Base-by-base conservation (phyloP, 2,113 vertebrate species). In the Plecotus auritus region DNA sequence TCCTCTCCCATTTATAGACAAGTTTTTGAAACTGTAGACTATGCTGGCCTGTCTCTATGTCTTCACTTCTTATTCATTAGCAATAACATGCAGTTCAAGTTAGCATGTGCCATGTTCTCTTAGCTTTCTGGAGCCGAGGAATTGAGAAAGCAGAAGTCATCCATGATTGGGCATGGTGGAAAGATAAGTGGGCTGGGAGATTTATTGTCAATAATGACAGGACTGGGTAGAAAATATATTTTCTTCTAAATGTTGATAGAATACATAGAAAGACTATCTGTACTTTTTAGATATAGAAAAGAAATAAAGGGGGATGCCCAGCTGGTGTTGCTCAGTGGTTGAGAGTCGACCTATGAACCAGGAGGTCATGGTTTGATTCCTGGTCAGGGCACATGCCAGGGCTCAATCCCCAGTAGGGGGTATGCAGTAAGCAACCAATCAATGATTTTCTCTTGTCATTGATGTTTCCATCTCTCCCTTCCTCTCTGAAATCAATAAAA, bases 221-320 rank as follows among this genome's bases (percentile, higher is more conserved):
- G 28, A 93, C 28, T 70, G 28, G 0, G 2, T 81, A 64, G 72
- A 89, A 94, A 82, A 83, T 86, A 42, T 14, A 61, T 84, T 94
- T 96, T 96, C 51, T 92, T 84, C 42, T 76, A 92, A 95, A 77
- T 95, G 7, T 47, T 97, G 12, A 32, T 84, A 66, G 47, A 93
- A 37, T 28, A 59, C 32, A 80, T 59, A 89, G 54, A 85, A 80
- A 73, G 1, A 45, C 51, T 37, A 2, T 81, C 20, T 95, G 7
- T 87, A 72, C 69, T 95, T 96, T 92, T 82, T 26, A 93, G 23
- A 67, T 95, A n/a, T 51, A 78, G 26, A 42, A 23, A 54, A 96
- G 51, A 96, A 85, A 83, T 69, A 56, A 86, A 67, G 18, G 20
- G 10, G 61, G 28, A 26, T 59, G 56, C 28, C 61, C 28, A 30